Conservation (phyloP, 2,888 invertebrate genomes). For the Dorcus parallelipipedus region DNA sequence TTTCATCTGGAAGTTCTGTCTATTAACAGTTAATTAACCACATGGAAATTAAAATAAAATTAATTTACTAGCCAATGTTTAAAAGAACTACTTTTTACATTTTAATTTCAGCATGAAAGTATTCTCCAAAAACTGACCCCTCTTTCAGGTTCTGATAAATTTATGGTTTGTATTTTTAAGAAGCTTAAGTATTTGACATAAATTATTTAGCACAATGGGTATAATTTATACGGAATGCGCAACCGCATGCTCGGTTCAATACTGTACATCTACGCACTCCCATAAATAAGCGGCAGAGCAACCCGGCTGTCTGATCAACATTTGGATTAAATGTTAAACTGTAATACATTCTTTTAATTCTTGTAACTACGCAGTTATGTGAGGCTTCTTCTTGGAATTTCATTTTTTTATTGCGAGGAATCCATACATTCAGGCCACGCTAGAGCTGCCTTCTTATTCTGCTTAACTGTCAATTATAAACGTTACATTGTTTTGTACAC, state of each 20-base stretch:
- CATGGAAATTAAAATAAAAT: no score
- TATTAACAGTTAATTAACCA: no score
- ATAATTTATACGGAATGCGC: conserved; percentile 40
- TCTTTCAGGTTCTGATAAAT: not conserved
- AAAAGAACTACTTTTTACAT: no score
- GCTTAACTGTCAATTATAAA: not conserved
- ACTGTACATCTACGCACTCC: conserved; percentile 36
- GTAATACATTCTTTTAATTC: conserved; percentile 44
- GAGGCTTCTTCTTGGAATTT: conserved; percentile 7
- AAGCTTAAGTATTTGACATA: conserved; percentile 4
- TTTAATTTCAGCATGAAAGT: not conserved
- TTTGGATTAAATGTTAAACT: conserved; percentile 45
- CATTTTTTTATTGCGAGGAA: not conserved
- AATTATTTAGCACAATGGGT: conserved; percentile 11
- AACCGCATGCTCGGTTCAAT: conserved; percentile 35
- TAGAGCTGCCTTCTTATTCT: not conserved
- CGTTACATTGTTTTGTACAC: not conserved
- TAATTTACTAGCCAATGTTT: no score
- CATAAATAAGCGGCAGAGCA: conserved; percentile 35
- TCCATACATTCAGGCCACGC: not conserved
- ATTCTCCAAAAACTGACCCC: not conserved
- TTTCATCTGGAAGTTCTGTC: no score
- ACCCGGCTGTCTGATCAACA: conserved; percentile 40
- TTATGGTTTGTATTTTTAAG: not conserved
- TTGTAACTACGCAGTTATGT: conserved; percentile 35